Conservation (phyloP, 2,888 invertebrate genomes). For the Lacanobia wlatinum region DNA sequence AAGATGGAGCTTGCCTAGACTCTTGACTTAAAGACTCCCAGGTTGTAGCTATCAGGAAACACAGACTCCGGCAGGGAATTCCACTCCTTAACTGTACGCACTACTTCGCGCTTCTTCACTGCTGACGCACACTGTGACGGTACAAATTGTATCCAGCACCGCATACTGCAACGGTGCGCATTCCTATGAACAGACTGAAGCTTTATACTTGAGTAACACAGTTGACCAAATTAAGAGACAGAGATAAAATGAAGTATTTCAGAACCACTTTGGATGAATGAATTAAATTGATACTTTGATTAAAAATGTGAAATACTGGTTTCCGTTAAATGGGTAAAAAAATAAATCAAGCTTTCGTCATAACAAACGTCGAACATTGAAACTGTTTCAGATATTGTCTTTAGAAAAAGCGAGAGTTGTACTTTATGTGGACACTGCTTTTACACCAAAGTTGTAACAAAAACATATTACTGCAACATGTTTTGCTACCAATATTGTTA, state of each 20-base stretch:
- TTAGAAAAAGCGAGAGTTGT: constrained; percentile 20
- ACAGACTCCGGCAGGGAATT: too few relatives aligned
- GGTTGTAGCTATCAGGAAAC: too few relatives aligned
- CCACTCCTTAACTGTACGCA: too few relatives aligned
- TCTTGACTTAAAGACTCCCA: too few relatives aligned
- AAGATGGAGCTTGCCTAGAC: too few relatives aligned
- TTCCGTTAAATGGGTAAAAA: neutral
- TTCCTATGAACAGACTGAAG: neutral
- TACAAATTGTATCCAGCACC: too few relatives aligned
- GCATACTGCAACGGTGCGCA: too few relatives aligned
- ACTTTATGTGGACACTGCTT: constrained; percentile 41
- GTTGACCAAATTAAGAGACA: neutral
- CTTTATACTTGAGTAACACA: neutral
- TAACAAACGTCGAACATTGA: neutral
- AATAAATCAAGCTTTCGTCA: neutral
- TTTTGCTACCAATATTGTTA: constrained; percentile 58
- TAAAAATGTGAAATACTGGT: neutral
- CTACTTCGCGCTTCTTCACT: too few relatives aligned
- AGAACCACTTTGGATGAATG: neutral
- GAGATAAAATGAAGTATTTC: neutral
- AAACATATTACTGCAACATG: constrained; percentile 59
- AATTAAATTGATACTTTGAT: neutral
- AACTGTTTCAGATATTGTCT: constrained; percentile 8
- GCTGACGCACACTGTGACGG: too few relatives aligned
- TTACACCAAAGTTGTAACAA: constrained; percentile 49